Conservation (phyloP, 2,888 invertebrate genomes). For the Didymodactylos carnosus region DNA sequence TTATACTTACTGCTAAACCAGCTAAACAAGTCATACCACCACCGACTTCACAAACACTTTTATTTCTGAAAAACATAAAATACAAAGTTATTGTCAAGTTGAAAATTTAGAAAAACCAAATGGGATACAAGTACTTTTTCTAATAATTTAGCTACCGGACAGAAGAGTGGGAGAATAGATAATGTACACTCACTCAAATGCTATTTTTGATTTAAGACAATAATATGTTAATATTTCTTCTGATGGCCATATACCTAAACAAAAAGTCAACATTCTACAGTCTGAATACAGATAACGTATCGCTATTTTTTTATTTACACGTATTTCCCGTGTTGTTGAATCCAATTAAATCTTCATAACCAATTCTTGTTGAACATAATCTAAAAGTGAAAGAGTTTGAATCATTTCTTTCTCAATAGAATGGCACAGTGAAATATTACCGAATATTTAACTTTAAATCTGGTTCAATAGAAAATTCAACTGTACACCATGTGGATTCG, state of each 20-base stretch:
- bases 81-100: neutral
- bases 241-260: conserved; percentile 33
- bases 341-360: conserved; percentile 2
- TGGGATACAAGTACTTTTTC: neutral
- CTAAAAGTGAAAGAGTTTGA: no score
- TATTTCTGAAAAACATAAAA: conserved; percentile 35
- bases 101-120: neutral
- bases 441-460: neutral
- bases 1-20: conserved; percentile 43
- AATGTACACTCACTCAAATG: conserved; percentile 38
- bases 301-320: neutral
- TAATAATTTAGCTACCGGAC: no score
- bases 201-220: conserved; percentile 43
- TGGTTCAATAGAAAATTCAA: neutral
- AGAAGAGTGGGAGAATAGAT: neutral
- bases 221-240: conserved; percentile 38
- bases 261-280: conserved; percentile 3
- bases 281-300: neutral
- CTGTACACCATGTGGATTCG: neutral
- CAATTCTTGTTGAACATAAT: neutral
- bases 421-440: no score
- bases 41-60: conserved; percentile 54
- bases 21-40: conserved; percentile 67
- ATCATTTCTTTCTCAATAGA: no score
- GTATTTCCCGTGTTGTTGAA: conserved; percentile 14